Evolutionary conservation across 2,888 invertebrate genomes (phyloP).

Genomic region (Clusia tigrina): DNA sequence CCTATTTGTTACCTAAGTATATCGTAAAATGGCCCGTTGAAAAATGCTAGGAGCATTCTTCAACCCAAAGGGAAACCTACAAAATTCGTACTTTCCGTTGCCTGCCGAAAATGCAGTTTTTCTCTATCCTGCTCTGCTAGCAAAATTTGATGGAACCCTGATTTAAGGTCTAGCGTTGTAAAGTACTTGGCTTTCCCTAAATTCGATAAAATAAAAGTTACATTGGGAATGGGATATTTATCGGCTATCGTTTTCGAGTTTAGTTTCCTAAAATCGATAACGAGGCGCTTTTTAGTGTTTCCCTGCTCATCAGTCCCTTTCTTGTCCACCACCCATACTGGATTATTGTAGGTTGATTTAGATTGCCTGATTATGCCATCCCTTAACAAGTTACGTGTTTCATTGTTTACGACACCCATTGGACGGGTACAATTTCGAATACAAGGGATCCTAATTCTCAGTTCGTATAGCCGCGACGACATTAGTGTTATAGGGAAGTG

Average conservation of each 20-base stretch:
- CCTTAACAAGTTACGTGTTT: not conserved
- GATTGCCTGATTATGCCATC: constrained; percentile 2
- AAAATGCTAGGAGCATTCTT: not conserved
- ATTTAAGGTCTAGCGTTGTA: constrained; percentile 14
- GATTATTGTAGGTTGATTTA: constrained; percentile 2
- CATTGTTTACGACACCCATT: not conserved
- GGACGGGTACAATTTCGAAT: not conserved
- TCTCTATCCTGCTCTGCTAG: not conserved
- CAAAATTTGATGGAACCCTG: not conserved
- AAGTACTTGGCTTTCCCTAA: constrained; percentile 13
- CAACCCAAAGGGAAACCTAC: constrained; percentile 7
- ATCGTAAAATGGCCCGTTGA: not conserved
- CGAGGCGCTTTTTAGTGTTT: not conserved
- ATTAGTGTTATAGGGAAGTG: constrained; percentile 11
- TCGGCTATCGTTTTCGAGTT: constrained; percentile 1
- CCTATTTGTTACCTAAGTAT: not conserved
- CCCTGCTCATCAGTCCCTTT: not conserved
- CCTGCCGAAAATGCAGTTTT: constrained; percentile 8
- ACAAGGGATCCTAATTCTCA: not conserved
- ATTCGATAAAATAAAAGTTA: not conserved
- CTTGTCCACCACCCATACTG: constrained; percentile 10
- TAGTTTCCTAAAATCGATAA: constrained; percentile 10
- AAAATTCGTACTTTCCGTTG: constrained; percentile 3
- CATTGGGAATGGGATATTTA: constrained; percentile 12
- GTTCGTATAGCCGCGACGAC: constrained; percentile 10